Conservation (phyloP, 1,140 invertebrate species). For the Homarus americanus region DNA sequence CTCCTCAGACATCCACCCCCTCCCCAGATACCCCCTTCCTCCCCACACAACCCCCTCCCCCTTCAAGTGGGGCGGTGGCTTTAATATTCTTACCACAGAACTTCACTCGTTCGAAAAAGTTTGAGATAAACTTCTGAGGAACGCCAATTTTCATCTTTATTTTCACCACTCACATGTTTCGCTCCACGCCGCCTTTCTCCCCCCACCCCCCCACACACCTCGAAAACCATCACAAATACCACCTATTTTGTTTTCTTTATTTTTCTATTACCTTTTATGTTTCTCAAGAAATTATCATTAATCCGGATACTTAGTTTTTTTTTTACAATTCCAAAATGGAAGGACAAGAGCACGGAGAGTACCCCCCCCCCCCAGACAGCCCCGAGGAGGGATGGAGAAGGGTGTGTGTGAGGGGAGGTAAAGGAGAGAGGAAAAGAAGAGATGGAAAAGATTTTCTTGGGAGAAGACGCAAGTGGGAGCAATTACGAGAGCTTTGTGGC, state of each 20-base stretch:
- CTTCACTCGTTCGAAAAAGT: constrained; percentile 58
- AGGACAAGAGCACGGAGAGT: too few relatives aligned
- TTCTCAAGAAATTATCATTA: too few relatives aligned
- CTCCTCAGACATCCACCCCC: too few relatives aligned
- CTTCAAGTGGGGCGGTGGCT: constrained; percentile 6
- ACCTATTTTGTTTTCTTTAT: too few relatives aligned
- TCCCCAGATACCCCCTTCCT: background rate
- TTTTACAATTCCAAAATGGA: too few relatives aligned
- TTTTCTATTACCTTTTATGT: too few relatives aligned
- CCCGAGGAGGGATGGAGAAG: too few relatives aligned
- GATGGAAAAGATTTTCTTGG: too few relatives aligned
- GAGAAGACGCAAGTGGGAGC: too few relatives aligned
- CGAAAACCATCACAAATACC: background rate
- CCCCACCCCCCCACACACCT: background rate
- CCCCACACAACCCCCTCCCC: background rate
- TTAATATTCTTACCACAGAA: constrained; percentile 62
- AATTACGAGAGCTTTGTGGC: too few relatives aligned
- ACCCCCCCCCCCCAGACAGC: background rate
- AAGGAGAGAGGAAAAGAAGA: too few relatives aligned
- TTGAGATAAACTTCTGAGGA: constrained; percentile 55
- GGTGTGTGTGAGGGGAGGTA: too few relatives aligned
- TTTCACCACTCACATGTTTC: constrained; percentile 24
- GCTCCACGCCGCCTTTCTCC: background rate
- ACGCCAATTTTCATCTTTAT: constrained; percentile 58
- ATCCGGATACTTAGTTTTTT: background rate